These are phyloP conservation scores for Sabellastarte sp. DNA, from an alignment of 2,888 invertebrate species.

Conservation along the genomic window DNA sequence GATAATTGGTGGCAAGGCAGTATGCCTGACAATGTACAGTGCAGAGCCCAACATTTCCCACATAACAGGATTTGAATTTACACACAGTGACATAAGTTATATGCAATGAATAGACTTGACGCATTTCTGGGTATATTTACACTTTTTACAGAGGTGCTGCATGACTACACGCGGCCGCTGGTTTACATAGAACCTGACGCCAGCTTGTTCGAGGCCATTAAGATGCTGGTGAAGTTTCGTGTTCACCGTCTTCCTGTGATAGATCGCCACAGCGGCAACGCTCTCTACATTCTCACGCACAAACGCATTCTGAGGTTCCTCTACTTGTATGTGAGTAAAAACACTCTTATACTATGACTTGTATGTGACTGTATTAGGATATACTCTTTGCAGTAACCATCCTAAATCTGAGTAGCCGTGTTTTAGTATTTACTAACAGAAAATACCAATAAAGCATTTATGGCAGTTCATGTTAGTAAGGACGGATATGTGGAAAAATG, in stretches of 20 bases:
- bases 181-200: slow-evolving; percentile 91
- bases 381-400: no score
- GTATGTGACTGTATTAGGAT: background rate
- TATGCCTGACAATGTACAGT: no score
- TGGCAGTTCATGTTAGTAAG: no score
- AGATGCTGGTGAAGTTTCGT: slow-evolving; percentile 85
- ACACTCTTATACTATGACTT: no score
- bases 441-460: no score
- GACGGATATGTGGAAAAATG: no score
- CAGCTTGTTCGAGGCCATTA: slow-evolving; percentile 78
- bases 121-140: background rate
- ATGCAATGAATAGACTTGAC: background rate
- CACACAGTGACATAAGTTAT: no score
- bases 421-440: no score
- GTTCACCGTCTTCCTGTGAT: slow-evolving; percentile 98
- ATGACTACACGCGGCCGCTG: slow-evolving; percentile 81
- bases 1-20: no score
- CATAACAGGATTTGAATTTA: no score
- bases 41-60: no score
- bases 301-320: slow-evolving; percentile 96
- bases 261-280: slow-evolving; percentile 91
- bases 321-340: slow-evolving; percentile 88
- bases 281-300: slow-evolving; percentile 96
- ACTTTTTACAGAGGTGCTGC: slow-evolving; percentile 73
- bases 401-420: no score